A percentile compares a stretch with the other conserved stretches of the same genome.
Conservation (phyloP, 2,797 vertebrate species). For the Serranus cabrilla region DNA sequence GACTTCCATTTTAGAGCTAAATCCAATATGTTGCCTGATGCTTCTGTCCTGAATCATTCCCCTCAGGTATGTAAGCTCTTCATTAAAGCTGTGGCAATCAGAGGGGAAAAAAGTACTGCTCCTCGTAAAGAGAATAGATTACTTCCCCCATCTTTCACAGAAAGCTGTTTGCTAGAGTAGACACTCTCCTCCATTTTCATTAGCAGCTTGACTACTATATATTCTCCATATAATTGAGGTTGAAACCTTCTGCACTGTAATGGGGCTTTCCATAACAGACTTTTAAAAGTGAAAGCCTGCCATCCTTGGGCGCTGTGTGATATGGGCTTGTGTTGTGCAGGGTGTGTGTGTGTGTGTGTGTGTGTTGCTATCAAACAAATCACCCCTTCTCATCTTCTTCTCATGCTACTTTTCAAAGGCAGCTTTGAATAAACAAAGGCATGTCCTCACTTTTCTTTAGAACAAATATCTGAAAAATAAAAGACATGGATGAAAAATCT, state of each 20-base stretch:
- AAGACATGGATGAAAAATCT: constrained; percentile 29
- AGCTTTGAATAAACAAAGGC: constrained; percentile 65
- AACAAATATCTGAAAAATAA: constrained; percentile 35
- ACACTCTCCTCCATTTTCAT: constrained; percentile 84
- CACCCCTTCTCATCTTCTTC: constrained; percentile 63
- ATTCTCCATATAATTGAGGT: constrained; percentile 85
- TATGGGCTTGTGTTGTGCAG: constrained; percentile 31
- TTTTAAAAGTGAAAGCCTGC: constrained; percentile 80
- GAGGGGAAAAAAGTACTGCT: constrained; percentile 68
- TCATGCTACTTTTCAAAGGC: constrained; percentile 69
- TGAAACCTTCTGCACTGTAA: constrained; percentile 85
- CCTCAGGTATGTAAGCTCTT: constrained; percentile 80
- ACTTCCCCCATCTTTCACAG: constrained; percentile 78
- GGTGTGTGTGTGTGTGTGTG: constrained; percentile 20
- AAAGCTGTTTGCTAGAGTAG: constrained; percentile 79
- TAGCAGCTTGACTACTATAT: constrained; percentile 82
- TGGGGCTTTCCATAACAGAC: constrained; percentile 85
- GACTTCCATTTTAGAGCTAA: constrained; percentile 59
- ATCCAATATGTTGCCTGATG: constrained; percentile 57
- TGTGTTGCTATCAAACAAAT: constrained; percentile 65
- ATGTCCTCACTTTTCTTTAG: constrained; percentile 49
- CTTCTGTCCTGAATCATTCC: constrained; percentile 66
- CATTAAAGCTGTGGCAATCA: constrained; percentile 80
- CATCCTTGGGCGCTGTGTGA: constrained; percentile 62
- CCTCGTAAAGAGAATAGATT: constrained; percentile 85